These are phyloP conservation scores for Chydorus sphaericus DNA, from an alignment of 2,888 invertebrate species.

Conservation along the genomic window DNA sequence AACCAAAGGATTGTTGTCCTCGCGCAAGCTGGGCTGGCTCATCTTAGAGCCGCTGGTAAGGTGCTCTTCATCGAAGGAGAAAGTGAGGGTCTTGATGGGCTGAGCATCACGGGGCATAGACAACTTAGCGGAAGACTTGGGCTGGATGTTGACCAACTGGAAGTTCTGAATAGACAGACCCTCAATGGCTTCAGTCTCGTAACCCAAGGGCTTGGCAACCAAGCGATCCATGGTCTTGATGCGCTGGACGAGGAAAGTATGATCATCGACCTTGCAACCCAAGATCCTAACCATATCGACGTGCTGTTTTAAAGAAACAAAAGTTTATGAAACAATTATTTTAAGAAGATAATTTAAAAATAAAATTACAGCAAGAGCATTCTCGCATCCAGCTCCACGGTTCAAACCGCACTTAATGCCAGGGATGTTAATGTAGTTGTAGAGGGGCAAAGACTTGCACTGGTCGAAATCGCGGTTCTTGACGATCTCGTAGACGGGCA, in stretches of 20 bases:
- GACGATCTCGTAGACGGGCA: conserved; percentile 24
- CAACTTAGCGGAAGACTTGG: background rate
- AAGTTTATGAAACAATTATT: background rate
- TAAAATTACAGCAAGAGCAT: conserved; percentile 2
- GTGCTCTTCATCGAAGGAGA: conserved; percentile 11
- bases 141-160: conserved; percentile 4
- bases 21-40: conserved; percentile 6
- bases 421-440: conserved; percentile 18
- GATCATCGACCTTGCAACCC: conserved; percentile 10
- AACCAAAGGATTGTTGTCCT: conserved; percentile 1
- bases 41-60: conserved; percentile 4
- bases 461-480: conserved; percentile 32
- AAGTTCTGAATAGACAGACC: conserved; percentile 8
- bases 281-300: conserved; percentile 3
- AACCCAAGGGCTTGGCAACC: conserved; percentile 9
- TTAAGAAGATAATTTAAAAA: background rate
- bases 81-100: conserved; percentile 8
- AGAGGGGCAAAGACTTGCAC: conserved; percentile 26
- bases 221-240: conserved; percentile 10
- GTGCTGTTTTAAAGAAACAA: conserved; percentile 3
- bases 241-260: conserved; percentile 11
- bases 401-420: conserved; percentile 16
- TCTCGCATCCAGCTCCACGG: conserved; percentile 1
- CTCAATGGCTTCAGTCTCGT: conserved; percentile 12
- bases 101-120: background rate